phyloP scores from a whole-genome alignment of 2,113 vertebrate genomes.

The Nestor notabilis region DNA sequence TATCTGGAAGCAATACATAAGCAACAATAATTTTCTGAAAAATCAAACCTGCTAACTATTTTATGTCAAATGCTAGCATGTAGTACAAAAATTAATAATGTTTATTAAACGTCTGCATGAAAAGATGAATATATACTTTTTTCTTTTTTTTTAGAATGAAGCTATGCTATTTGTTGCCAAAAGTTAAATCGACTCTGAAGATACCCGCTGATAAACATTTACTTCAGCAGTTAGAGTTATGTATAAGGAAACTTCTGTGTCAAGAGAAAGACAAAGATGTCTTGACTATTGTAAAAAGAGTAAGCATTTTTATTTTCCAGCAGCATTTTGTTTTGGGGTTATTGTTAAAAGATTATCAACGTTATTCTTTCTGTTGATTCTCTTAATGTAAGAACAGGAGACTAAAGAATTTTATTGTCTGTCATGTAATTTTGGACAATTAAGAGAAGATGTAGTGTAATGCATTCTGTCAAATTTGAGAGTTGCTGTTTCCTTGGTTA shows the following conservation, averaged over 20 bases:
- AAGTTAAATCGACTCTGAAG: constrained; percentile 88
- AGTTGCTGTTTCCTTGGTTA: constrained; percentile 10
- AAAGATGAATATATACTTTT: not conserved
- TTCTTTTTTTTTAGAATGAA: constrained; percentile 78
- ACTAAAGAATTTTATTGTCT: not conserved
- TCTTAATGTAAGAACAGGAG: not conserved
- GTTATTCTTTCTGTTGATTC: not conserved
- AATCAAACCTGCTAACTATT: not conserved
- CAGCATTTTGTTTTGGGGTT: not conserved
- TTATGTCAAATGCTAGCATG: not conserved
- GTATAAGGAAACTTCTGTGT: constrained; percentile 89
- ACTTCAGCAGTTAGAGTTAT: constrained; percentile 91
- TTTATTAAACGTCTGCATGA: not conserved
- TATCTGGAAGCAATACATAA: not conserved
- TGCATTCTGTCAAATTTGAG: not conserved
- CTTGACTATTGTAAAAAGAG: constrained; percentile 87
- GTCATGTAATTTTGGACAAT: not conserved
- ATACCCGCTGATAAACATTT: constrained; percentile 90
- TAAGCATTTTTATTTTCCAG: constrained; percentile 63
- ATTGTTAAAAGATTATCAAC: not conserved
- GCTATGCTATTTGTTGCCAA: constrained; percentile 89
- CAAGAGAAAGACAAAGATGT: constrained; percentile 96
- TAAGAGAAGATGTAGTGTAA: not conserved
- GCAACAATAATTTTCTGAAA: not conserved
- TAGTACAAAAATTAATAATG: not conserved